Evolutionary conservation across 2,113 vertebrate genomes (phyloP), one percentile per base, ranked within the genome.

Genomic region (Jacana jacana): DNA sequence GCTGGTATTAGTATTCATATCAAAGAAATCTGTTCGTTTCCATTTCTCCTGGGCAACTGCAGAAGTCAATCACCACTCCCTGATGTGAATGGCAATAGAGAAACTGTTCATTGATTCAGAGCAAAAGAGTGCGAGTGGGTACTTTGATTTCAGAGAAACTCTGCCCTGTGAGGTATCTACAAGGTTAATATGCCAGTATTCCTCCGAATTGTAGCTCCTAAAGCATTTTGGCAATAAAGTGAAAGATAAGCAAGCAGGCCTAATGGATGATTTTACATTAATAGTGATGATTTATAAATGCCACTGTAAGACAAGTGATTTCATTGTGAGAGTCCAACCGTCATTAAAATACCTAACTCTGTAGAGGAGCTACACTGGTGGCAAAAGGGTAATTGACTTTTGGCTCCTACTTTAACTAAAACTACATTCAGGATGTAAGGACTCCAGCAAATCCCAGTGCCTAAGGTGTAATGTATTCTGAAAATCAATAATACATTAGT

Each of bases 321-420:
- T 63, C 52, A 63, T 63, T 77, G 48, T 68, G 72, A 88, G 40
- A 95, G 71, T 46, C 55, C 83, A 37, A 35, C 49, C 70, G 49
- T 94, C 91, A 82, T 95, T 95, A 93, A 95, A 97, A 92, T 72
- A 72, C 51, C 93, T 71, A 77, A 33, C 65, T 57, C 40, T 46
- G 12, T 65, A 78, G 46, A 78, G 33, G 49, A 63, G 42, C 80
- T 40, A 68, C 24, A 46, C 86, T 91, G 89, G 91, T 95, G 96
- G 96, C 86, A 96, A 98, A 97, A 96, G 90, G 89, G 37, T 91
- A 97, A 97, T 96, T 70, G 81, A 96, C 85, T 95, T 96, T 93
- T n/a, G 46, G 37, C 87, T 94, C 52, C 4, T 96, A 39, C 91
- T 97, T 97, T 97, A 92, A 87, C 81, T 94, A 84, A 95, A 97